Conservation (phyloP, 2,797 vertebrate species). For the Sebastes vulpes region DNA sequence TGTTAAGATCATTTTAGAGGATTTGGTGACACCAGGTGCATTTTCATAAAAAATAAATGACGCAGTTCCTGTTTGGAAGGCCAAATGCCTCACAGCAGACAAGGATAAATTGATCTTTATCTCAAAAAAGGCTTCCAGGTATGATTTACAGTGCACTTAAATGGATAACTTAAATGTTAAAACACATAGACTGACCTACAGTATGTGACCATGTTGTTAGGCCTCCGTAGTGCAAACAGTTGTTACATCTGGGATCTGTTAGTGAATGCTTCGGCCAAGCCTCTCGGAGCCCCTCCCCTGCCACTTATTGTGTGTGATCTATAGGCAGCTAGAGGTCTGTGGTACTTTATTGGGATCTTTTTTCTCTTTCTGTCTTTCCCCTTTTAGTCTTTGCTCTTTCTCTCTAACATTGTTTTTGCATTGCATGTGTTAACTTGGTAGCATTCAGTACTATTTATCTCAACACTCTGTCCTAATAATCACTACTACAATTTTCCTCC, state of each 20-base stretch:
- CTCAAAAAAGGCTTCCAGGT: neutral
- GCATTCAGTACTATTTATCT: slow-evolving; percentile 83
- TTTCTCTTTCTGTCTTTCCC: slow-evolving; percentile 75
- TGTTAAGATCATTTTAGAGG: neutral
- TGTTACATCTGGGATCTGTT: slow-evolving; percentile 10
- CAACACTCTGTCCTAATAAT: slow-evolving; percentile 70
- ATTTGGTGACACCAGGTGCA: neutral
- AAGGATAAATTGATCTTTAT: neutral
- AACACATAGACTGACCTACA: neutral
- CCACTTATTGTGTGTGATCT: slow-evolving; percentile 96
- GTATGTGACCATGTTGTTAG: neutral
- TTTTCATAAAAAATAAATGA: neutral
- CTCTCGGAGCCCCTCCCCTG: slow-evolving; percentile 90
- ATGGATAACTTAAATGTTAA: neutral
- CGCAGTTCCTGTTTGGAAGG: neutral
- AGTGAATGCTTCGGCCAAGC: slow-evolving; percentile 78
- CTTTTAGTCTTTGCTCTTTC: slow-evolving; percentile 70
- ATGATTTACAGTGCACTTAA: neutral
- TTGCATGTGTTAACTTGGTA: slow-evolving; percentile 96
- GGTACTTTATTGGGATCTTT: slow-evolving; percentile 91
- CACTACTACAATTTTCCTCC: slow-evolving; percentile 58
- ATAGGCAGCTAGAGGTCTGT: slow-evolving; percentile 96
- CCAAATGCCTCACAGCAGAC: neutral
- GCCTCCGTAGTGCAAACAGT: slow-evolving; percentile 3
- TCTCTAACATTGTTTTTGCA: slow-evolving; percentile 87